Evolutionary conservation across 1,140 invertebrate species (phyloP).

Genomic region (Hycleus cichorii): DNA sequence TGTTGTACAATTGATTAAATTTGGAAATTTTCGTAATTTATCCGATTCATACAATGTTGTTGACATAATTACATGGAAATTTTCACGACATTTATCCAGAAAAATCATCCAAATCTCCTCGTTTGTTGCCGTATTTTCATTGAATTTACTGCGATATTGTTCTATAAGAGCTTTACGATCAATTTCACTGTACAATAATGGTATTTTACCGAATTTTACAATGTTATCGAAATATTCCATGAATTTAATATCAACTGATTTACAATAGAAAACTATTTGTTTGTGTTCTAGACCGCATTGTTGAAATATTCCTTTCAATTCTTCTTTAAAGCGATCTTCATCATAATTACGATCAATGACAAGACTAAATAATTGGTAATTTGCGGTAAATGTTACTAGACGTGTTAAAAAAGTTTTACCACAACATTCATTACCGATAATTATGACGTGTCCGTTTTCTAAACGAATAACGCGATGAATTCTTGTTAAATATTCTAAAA

Average conservation of each 20-base stretch:
- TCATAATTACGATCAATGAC: constrained; percentile 72
- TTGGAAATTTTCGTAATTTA: constrained; percentile 82
- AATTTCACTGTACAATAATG: constrained; percentile 75
- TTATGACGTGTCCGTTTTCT: constrained; percentile 73
- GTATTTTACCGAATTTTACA: constrained; percentile 72
- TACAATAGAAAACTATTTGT: constrained; percentile 75
- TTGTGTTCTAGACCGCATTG: constrained; percentile 69
- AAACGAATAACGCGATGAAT: constrained; percentile 76
- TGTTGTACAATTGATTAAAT: constrained; percentile 84
- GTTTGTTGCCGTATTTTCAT: constrained; percentile 57
- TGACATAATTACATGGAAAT: constrained; percentile 82
- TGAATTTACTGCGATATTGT: constrained; percentile 57
- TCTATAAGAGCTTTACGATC: constrained; percentile 75
- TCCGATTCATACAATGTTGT: constrained; percentile 85
- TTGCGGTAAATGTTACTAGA: constrained; percentile 67
- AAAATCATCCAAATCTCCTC: constrained; percentile 82
- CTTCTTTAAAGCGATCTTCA: constrained; percentile 73
- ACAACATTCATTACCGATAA: constrained; percentile 79
- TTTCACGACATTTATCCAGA: constrained; percentile 62
- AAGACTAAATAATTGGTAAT: constrained; percentile 78
- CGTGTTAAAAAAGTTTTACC: constrained; percentile 71
- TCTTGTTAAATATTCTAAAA: constrained; percentile 78
- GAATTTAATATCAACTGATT: constrained; percentile 75
- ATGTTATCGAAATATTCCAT: constrained; percentile 87
- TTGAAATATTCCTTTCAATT: constrained; percentile 73